Evolutionary conservation across 2,797 vertebrate species (phyloP).

Genomic region (Onychomys torridus): DNA sequence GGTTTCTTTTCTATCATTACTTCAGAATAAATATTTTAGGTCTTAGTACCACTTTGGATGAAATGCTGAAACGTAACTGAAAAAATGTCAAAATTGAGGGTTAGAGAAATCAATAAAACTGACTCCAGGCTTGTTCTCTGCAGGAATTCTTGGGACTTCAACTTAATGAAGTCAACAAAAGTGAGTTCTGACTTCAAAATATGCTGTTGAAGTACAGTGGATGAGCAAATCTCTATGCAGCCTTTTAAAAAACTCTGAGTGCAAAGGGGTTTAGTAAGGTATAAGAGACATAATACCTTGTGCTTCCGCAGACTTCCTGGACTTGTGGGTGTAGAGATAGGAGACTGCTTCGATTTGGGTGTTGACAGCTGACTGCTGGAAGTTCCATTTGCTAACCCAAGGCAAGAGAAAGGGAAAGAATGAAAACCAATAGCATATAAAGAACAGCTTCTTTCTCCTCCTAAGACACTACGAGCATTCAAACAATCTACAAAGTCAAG

Average conservation of each 20-base stretch:
- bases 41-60: neutral
- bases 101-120: constrained; percentile 51
- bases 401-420: constrained; percentile 84
- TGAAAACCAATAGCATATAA: constrained; percentile 77
- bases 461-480: constrained; percentile 68
- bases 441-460: constrained; percentile 63
- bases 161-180: constrained; percentile 25
- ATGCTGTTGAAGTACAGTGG: constrained; percentile 1
- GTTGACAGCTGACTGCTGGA: constrained; percentile 99
- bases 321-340: constrained; percentile 98
- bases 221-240: constrained; percentile 32
- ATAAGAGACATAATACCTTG: constrained; percentile 95
- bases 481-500: constrained; percentile 62
- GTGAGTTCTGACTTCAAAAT: neutral
- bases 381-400: constrained; percentile 95
- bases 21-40: constrained; percentile 32
- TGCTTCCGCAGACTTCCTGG: constrained; percentile 97
- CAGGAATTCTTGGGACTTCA: constrained; percentile 6
- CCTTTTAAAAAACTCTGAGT: constrained; percentile 54
- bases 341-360: constrained; percentile 98
- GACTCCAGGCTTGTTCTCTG: constrained; percentile 51
- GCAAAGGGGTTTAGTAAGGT: constrained; percentile 89
- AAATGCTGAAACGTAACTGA: neutral
- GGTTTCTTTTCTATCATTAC: neutral
- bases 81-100: constrained; percentile 26